phyloP scores from a whole-genome alignment of 2,797 vertebrate species.

The Trachurus trachurus region DNA sequence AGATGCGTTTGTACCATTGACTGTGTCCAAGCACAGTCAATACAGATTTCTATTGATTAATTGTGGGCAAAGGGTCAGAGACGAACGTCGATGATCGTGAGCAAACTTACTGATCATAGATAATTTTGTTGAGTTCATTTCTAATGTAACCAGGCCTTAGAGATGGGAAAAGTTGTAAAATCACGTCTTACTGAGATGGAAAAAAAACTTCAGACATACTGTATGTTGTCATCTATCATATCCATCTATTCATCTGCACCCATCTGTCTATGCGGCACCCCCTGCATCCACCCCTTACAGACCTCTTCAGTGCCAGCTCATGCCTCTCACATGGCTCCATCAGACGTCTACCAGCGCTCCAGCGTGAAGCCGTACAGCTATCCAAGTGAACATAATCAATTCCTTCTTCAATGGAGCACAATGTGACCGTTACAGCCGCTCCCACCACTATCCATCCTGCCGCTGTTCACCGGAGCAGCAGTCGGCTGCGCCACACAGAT shows the following conservation, averaged over 20 bases:
- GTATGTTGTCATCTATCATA: constrained; percentile 21
- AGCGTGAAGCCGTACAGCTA: constrained; percentile 58
- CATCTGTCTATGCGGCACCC: constrained; percentile 50
- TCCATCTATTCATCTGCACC: constrained; percentile 53
- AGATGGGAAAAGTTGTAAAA: background rate
- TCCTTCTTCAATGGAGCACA: constrained; percentile 74
- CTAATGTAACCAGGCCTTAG: background rate
- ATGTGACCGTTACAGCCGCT: constrained; percentile 64
- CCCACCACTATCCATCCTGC: constrained; percentile 64
- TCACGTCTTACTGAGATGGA: background rate
- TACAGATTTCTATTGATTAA: background rate
- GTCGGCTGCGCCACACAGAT: constrained; percentile 71
- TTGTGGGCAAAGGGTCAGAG: too few species aligned
- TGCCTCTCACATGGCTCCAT: constrained; percentile 66
- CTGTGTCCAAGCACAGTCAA: background rate
- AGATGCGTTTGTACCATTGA: background rate
- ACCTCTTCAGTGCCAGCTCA: constrained; percentile 66
- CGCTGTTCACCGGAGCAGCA: constrained; percentile 55
- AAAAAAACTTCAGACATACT: constrained; percentile 22
- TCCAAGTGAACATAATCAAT: constrained; percentile 77
- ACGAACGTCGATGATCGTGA: background rate
- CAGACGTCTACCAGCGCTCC: constrained; percentile 57
- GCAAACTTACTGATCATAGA: background rate
- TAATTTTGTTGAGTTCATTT: background rate
- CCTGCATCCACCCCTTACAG: constrained; percentile 15